phyloP scores from a whole-genome alignment of 2,113 vertebrate genomes.

The chimpanzee (Pan troglodytes) region NHGRI_mPanTro3-v2.1_pri NC_072416.2:81095001-81095500 shows the following conservation, averaged over 20 bases:
- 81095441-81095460: background rate
- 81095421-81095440: background rate
- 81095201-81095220: slow-evolving; percentile 49
- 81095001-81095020: slow-evolving; percentile 33
- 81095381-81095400: background rate
- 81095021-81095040: slow-evolving; percentile 48
- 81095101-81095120: background rate
- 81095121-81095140: background rate
- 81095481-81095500: background rate
- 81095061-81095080: background rate
- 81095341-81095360: background rate
- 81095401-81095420: background rate
- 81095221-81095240: slow-evolving; percentile 24
- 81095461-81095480: background rate
- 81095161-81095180: slow-evolving; percentile 49
- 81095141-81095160: background rate
- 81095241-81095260: background rate
- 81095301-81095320: background rate
- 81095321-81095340: background rate
- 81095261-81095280: background rate
- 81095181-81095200: background rate
- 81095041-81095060: slow-evolving; percentile 62
- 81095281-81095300: background rate
- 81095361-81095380: background rate
- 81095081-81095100: slow-evolving; percentile 31